Evolutionary conservation across 2,113 vertebrate genomes (phyloP), one percentile per base, ranked within the genome.

Genomic region (Furnarius figulus): DNA sequence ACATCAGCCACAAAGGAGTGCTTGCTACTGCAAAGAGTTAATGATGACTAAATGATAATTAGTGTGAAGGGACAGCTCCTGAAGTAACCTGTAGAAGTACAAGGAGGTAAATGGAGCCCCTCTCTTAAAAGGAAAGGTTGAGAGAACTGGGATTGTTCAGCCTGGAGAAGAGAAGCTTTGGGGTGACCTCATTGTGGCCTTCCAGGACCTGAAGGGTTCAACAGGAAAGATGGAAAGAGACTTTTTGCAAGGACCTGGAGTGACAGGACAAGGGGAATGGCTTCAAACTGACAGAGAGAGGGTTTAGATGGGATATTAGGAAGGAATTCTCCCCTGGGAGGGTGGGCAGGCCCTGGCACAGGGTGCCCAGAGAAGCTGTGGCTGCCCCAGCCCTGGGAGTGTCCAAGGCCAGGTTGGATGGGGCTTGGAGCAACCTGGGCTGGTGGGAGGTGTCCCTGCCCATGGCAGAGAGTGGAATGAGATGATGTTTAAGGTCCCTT

Each of bases 371-470:
- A 75, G 70, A 0, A 75, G 39, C 78, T 82, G 46, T 6, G 70
- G 53, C 62, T 82, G 61, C 39, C 23, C 61, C 77, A 53, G 39
- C 61, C 46, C 46, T 89, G 78, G 15, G 0, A 66, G 59, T 37
- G 44, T 0, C 59, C 59, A 46, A 30, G 44, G 33, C 13, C 44
- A 30, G 39, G 46, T 0, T 89, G 62, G 76, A 19, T 0, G 0
- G 59, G 31, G 31, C 42, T 66, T 3, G 68, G 53, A 89, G 10
- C 24, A 46, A 0, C 46, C 40, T 33, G 30, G 63, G 30, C 14
- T 66, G 10, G 40, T 66, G 63, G 40, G 11, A 66, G 33, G 37
- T 58, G 67, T 80, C 22, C 59, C 59, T 63, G 74, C 50, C 30
- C 14, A 9, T 28, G 18, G 27, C 33, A 33, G 52, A 33, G 52